Evolutionary conservation across 1,140 invertebrate species (phyloP).

Genomic region (Pygmarrhopalites habei): DNA sequence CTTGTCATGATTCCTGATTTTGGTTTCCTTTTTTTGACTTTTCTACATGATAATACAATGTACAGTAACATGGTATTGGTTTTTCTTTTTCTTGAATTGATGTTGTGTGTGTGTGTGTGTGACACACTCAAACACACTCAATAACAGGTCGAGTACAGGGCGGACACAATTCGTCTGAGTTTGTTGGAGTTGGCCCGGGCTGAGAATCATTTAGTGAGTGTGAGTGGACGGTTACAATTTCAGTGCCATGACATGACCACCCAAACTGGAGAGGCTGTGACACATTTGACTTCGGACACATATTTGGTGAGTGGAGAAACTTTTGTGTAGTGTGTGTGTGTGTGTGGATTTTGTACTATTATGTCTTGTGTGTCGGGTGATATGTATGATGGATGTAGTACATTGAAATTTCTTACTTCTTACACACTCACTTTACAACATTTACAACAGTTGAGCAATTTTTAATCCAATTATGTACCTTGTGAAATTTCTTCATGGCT

Average conservation of each 20-base stretch:
- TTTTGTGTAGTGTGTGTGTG: background rate
- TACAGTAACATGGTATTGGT: too few relatives aligned
- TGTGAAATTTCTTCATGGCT: too few relatives aligned
- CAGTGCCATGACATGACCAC: slow-evolving; percentile 62
- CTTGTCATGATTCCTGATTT: too few relatives aligned
- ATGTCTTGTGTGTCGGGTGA: background rate
- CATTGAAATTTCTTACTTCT: too few relatives aligned
- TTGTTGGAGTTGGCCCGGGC: slow-evolving; percentile 78
- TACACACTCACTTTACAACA: background rate
- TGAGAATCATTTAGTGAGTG: slow-evolving; percentile 75
- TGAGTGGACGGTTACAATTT: slow-evolving; percentile 79
- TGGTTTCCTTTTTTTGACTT: too few relatives aligned
- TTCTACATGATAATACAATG: too few relatives aligned
- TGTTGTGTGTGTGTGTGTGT: too few relatives aligned
- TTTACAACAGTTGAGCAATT: slow-evolving; percentile 4
- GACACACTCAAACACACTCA: too few relatives aligned
- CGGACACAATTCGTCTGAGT: slow-evolving; percentile 78
- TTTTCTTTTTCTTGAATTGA: too few relatives aligned
- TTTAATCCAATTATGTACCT: slow-evolving; percentile 10
- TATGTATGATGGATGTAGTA: too few relatives aligned
- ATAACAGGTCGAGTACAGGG: slow-evolving; percentile 84
- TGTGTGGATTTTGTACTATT: background rate
- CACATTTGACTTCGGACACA: slow-evolving; percentile 16
- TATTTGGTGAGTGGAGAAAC: slow-evolving; percentile 22
- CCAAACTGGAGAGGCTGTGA: slow-evolving; percentile 21